Evolutionary conservation across 2,113 vertebrate genomes (phyloP).

Genomic region (Chloroceryle aenea): DNA sequence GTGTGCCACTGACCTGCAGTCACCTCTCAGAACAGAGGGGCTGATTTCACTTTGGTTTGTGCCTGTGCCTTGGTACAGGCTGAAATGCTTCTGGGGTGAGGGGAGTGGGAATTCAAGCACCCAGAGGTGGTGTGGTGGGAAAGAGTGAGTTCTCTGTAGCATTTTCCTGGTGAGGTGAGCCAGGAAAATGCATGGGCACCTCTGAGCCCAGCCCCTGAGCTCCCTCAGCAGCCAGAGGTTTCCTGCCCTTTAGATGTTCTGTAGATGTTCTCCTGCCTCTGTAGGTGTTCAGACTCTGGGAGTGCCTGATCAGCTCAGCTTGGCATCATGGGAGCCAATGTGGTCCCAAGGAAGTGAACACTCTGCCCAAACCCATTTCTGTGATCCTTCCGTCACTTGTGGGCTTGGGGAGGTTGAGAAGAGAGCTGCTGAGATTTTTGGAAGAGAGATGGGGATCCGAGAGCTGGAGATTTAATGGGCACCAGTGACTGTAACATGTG

Average conservation of each 20-base stretch:
- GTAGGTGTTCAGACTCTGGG: not conserved
- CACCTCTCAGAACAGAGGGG: not conserved
- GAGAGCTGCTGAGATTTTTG: not conserved
- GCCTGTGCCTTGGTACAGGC: not conserved
- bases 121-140: not conserved
- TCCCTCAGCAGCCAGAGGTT: not conserved
- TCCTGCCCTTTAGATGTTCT: not conserved
- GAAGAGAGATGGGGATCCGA: not conserved
- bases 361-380: not conserved
- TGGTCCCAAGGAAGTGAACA: not conserved
- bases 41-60: not conserved
- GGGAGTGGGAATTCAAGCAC: not conserved
- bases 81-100: not conserved
- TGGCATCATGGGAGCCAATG: not conserved
- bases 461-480: not conserved
- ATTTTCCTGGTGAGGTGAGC: not conserved
- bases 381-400: rapidly evolving
- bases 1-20: rapidly evolving
- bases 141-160: not conserved
- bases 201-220: not conserved
- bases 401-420: not conserved
- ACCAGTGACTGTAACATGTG: not conserved
- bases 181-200: too few relatives aligned
- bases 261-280: not conserved
- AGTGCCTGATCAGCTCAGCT: not conserved